Evolutionary conservation across 1,140 invertebrate genomes (phyloP).

Genomic region (Megathymus violae): DNA sequence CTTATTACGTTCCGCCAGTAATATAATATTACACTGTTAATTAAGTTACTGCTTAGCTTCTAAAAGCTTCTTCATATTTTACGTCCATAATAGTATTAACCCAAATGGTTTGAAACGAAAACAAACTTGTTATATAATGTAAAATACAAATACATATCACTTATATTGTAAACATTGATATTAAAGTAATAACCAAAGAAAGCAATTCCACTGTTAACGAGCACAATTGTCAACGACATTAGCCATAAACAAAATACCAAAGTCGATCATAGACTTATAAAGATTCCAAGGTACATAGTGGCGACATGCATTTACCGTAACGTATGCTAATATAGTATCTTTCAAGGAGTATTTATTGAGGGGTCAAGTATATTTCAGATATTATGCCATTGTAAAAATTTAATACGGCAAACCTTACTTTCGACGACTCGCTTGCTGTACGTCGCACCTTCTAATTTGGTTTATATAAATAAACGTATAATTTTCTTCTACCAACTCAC

Average conservation of each 20-base stretch:
- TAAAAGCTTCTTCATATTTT: conserved; percentile 20
- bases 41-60: conserved; percentile 11
- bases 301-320: no score
- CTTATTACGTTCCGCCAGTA: conserved; percentile 11
- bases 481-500: conserved; percentile 47
- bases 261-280: neutral
- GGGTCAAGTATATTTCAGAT: no score
- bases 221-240: neutral
- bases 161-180: no score
- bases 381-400: neutral
- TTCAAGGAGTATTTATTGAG: no score
- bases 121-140: neutral
- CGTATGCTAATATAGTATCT: no score
- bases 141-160: no score
- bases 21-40: conserved; percentile 12
- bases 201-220: no score
- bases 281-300: neutral
- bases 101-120: neutral
- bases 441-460: neutral
- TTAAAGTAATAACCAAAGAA: no score
- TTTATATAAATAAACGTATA: conserved; percentile 28
- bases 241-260: neutral
- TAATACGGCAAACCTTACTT: conserved; percentile 1
- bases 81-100: conserved; percentile 2
- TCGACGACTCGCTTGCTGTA: neutral